Evolutionary conservation across 2,888 invertebrate genomes (phyloP).

Genomic region (Colostygia pectinataria): DNA sequence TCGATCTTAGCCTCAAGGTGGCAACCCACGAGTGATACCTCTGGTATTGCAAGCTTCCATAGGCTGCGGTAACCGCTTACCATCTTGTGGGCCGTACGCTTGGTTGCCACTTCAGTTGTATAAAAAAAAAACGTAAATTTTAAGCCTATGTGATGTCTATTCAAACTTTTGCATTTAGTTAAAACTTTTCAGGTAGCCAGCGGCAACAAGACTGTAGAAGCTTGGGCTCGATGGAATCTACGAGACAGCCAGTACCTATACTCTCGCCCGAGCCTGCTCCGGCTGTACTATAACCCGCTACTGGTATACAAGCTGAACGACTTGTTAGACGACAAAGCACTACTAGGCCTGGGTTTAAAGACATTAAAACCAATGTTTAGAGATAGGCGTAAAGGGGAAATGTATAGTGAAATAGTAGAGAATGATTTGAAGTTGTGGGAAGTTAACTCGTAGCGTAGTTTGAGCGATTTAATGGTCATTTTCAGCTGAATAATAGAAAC

Average conservation of each 20-base stretch:
- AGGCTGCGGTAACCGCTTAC: no score
- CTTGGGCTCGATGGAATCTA: constrained; percentile 87
- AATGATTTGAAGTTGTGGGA: constrained; percentile 95
- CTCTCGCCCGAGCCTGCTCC: constrained; percentile 89
- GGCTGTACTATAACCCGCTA: constrained; percentile 88
- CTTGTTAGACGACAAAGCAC: constrained; percentile 89
- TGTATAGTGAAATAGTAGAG: constrained; percentile 93
- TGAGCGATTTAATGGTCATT: no score
- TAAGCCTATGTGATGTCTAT: no score
- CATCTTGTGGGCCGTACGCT: no score
- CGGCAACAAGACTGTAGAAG: constrained; percentile 88
- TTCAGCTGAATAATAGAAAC: no score
- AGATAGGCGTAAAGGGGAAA: constrained; percentile 85
- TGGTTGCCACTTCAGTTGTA: no score
- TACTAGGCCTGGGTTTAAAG: constrained; percentile 89
- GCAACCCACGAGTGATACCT: no score
- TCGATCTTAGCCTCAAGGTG: no score
- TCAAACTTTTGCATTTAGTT: background rate
- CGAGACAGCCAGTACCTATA: constrained; percentile 89
- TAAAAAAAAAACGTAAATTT: no score
- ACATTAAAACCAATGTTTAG: constrained; percentile 89
- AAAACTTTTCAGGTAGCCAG: constrained; percentile 83
- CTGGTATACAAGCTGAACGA: constrained; percentile 87
- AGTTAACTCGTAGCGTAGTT: constrained; percentile 57
- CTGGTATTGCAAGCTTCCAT: no score